A percentile compares a stretch with the other conserved stretches of the same genome.
These are phyloP conservation scores for Pitangus sulphuratus DNA, from an alignment of 2,797 vertebrate species.

Conservation along the genomic window DNA sequence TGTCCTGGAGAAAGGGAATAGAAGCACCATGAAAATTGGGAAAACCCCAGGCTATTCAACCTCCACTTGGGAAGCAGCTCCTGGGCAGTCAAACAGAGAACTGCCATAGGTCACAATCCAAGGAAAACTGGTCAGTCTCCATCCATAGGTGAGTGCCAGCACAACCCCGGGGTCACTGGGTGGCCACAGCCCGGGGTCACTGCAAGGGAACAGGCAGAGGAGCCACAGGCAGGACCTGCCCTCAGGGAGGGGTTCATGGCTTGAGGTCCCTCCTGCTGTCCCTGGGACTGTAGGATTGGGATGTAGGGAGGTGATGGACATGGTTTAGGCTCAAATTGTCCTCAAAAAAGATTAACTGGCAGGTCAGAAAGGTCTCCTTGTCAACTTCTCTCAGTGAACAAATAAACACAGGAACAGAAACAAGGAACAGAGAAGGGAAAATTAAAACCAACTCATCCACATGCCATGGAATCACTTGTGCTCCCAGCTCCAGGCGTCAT, in stretches of 20 bases:
- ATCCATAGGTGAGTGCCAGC: background rate
- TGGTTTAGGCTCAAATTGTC: accelerated
- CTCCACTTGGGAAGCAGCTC: background rate
- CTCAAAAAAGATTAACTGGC: background rate
- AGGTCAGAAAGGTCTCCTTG: background rate
- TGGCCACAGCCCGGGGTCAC: background rate
- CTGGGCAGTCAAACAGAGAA: background rate
- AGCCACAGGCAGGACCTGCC: background rate
- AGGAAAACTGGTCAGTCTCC: accelerated
- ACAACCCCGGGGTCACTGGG: accelerated
- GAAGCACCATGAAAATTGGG: accelerated
- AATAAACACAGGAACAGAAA: background rate
- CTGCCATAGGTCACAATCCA: accelerated
- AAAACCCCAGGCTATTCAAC: accelerated
- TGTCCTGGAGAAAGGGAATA: background rate
- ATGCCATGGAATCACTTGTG: background rate
- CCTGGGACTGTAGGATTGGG: accelerated
- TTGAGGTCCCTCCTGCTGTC: background rate
- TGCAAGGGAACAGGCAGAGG: background rate
- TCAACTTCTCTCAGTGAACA: accelerated
- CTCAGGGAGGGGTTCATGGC: accelerated
- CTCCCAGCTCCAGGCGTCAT: background rate
- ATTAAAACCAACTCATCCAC: accelerated
- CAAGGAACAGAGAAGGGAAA: background rate
- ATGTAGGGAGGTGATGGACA: background rate